These are phyloP conservation scores for Agrochola lota DNA, from an alignment of 2,888 invertebrate genomes.

Conservation along the genomic window DNA sequence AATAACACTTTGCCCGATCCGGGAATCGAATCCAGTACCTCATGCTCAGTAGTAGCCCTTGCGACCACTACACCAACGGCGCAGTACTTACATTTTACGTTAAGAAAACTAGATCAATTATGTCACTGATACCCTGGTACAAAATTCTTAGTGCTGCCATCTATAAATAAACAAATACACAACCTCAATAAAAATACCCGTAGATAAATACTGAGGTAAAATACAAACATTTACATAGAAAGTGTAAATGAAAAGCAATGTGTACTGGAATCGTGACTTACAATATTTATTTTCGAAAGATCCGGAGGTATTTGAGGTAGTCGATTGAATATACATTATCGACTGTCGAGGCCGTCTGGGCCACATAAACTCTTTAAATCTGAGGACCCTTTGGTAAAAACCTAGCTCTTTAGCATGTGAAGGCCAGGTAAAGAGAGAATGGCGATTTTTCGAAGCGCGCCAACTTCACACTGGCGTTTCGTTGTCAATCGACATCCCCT, in stretches of 20 bases:
- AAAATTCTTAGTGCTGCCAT: background rate
- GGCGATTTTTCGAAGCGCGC: background rate
- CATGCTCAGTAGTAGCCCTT: no score
- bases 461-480: no score
- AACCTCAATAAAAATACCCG: background rate
- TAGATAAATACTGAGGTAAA: background rate
- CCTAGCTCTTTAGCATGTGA: background rate
- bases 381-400: background rate
- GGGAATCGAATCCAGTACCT: no score
- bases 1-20: no score
- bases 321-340: constrained; percentile 21
- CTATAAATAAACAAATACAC: background rate
- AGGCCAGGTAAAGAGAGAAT: background rate
- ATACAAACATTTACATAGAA: background rate
- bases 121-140: background rate
- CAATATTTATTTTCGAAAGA: background rate
- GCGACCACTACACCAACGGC: no score
- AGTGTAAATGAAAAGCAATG: background rate
- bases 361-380: background rate
- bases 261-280: background rate
- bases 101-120: background rate
- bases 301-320: background rate
- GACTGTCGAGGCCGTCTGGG: background rate
- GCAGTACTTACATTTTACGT: no score
- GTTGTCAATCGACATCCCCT: no score